These are phyloP conservation scores for Delichon dasypus DNA, from an alignment of 2,797 vertebrate genomes.

Conservation along the genomic window DNA sequence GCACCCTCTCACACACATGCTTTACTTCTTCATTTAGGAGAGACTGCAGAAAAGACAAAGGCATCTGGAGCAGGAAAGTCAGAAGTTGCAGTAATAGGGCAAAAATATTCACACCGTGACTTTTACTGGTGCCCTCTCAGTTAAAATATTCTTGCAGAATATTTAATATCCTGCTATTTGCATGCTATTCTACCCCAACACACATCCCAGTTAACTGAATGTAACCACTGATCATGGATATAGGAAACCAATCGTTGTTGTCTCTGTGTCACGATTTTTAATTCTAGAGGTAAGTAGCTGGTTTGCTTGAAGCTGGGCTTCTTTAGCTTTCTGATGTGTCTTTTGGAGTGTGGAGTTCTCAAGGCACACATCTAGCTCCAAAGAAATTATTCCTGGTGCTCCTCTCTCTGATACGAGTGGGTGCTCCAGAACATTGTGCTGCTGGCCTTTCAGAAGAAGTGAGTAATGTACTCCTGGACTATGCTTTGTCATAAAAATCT, in stretches of 20 bases:
- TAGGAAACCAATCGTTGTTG: neutral
- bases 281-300: neutral
- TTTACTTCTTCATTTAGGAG: neutral
- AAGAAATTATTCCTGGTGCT: neutral
- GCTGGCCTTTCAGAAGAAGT: neutral
- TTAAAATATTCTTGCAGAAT: neutral
- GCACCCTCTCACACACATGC: neutral
- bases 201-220: neutral
- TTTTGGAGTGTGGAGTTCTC: neutral
- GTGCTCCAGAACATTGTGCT: neutral
- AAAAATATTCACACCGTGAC: neutral
- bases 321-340: neutral
- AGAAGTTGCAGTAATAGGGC: neutral
- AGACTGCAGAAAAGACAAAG: neutral
- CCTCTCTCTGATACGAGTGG: neutral
- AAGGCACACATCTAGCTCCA: neutral
- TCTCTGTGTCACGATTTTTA: neutral
- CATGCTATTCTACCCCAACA: neutral
- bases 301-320: neutral
- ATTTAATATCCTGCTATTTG: neutral
- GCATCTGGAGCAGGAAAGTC: neutral
- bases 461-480: neutral
- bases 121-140: neutral
- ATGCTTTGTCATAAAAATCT: neutral
- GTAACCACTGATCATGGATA: neutral